phyloP scores from a whole-genome alignment of 1,140 invertebrate species.

The Drosophila parvula region DNA sequence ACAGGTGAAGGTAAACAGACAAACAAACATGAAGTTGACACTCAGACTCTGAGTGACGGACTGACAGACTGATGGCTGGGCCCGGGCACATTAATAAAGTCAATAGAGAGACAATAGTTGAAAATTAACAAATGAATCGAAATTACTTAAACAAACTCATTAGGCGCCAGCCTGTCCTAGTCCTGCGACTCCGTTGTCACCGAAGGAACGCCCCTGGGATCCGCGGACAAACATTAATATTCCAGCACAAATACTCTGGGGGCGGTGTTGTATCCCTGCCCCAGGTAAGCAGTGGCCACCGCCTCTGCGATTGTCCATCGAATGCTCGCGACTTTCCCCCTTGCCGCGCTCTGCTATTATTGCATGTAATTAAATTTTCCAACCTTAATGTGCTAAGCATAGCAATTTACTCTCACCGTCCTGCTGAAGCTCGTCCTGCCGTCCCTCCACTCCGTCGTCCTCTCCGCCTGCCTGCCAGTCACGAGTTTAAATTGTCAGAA shows the following conservation, averaged over 20 bases:
- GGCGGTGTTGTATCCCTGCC: constrained; percentile 36
- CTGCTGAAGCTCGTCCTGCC: constrained; percentile 9
- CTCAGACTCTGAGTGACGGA: constrained; percentile 29
- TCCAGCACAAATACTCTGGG: constrained; percentile 9
- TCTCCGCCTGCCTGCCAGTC: constrained; percentile 30
- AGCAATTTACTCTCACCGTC: constrained; percentile 57
- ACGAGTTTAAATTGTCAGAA: constrained; percentile 64
- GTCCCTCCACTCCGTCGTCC: too few species aligned
- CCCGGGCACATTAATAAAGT: constrained; percentile 66
- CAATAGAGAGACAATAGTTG: constrained; percentile 79
- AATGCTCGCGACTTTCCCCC: constrained; percentile 11
- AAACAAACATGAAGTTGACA: constrained; percentile 23
- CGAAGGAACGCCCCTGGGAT: constrained; percentile 36
- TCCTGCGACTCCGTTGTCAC: constrained; percentile 59
- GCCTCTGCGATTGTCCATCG: constrained; percentile 54
- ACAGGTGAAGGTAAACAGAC: constrained; percentile 29
- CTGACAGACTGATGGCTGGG: constrained; percentile 42
- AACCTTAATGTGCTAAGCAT: constrained; percentile 78
- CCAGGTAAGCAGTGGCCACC: constrained; percentile 50
- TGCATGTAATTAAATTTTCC: constrained; percentile 79
- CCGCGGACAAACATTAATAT: constrained; percentile 31
- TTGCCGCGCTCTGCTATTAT: constrained; percentile 23
- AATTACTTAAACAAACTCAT: constrained; percentile 82
- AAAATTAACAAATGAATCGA: constrained; percentile 82
- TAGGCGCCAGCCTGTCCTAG: constrained; percentile 62